Percentiles rank a stretch among this genome's conserved stretches.
phyloP scores from a whole-genome alignment of 2,797 vertebrate species.

The Anolis apletophallus region DNA sequence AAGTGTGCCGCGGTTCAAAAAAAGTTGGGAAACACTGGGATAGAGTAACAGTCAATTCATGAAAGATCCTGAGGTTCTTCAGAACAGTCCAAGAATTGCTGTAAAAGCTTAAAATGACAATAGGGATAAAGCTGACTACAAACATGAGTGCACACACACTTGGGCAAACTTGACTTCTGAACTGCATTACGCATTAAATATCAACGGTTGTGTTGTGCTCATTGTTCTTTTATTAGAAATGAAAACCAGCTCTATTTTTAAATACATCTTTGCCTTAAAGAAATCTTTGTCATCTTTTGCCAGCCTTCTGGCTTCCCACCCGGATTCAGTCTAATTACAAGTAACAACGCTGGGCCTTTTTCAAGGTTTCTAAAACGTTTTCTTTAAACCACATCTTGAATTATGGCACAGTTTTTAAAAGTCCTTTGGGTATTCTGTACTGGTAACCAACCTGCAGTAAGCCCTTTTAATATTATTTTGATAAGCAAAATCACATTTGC shows the following conservation, averaged over 20 bases:
- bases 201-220: neutral
- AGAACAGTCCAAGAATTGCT: neutral
- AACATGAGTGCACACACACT: neutral
- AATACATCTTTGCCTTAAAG: constrained; percentile 46
- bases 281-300: constrained; percentile 40
- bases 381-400: constrained; percentile 36
- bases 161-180: neutral
- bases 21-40: too few relatives aligned
- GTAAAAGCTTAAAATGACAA: neutral
- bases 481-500: constrained; percentile 2
- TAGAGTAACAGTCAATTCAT: neutral
- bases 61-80: neutral
- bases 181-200: neutral
- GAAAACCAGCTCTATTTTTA: constrained; percentile 32
- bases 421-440: constrained; percentile 21
- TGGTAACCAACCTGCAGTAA: constrained; percentile 17
- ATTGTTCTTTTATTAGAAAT: neutral
- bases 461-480: constrained; percentile 13
- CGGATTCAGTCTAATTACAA: constrained; percentile 53
- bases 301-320: constrained; percentile 47
- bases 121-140: neutral
- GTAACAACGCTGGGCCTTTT: constrained; percentile 35
- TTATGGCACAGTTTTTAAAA: constrained; percentile 47
- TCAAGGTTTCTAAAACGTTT: constrained; percentile 56
- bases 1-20: too few relatives aligned